Conservation (phyloP, 2,797 vertebrate species). For the Potorous gilbertii region DNA sequence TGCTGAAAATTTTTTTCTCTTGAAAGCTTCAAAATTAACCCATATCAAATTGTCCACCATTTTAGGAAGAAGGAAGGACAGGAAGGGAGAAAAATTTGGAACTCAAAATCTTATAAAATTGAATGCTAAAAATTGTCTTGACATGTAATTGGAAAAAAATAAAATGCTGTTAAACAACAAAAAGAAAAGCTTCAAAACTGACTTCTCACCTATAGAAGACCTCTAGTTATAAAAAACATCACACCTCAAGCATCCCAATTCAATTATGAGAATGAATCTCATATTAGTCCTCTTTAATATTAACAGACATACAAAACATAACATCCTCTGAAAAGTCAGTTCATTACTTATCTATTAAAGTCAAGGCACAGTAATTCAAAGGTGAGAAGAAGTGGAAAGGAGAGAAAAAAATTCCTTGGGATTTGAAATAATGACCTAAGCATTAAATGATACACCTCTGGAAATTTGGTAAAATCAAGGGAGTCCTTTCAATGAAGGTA, state of each 20-base stretch:
- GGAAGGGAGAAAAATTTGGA: too few relatives aligned
- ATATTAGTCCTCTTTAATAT: conserved; percentile 55
- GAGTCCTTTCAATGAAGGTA: conserved; percentile 43
- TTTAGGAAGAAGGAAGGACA: too few relatives aligned
- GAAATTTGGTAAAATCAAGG: conserved; percentile 50
- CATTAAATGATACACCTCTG: conserved; percentile 61
- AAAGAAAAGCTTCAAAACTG: conserved; percentile 51
- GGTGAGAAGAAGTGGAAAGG: conserved; percentile 55
- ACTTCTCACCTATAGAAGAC: conserved; percentile 54
- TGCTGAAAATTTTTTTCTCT: conserved; percentile 47
- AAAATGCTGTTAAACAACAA: too few relatives aligned
- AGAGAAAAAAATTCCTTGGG: conserved; percentile 57
- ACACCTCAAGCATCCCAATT: conserved; percentile 27
- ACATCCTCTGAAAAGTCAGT: conserved; percentile 52
- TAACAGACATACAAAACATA: conserved; percentile 57
- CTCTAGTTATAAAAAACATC: conserved; percentile 45
- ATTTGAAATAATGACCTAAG: conserved; percentile 69
- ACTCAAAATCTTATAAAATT: too few relatives aligned
- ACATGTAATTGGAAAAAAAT: too few relatives aligned
- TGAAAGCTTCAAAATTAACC: conserved; percentile 46
- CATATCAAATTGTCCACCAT: too few relatives aligned
- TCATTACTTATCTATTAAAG: conserved; percentile 51
- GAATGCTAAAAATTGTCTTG: too few relatives aligned
- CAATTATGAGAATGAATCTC: conserved; percentile 66
- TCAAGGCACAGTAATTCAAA: conserved; percentile 63